phyloP scores from a whole-genome alignment of 2,888 invertebrate genomes.

The Phrixothrix hirtus region DNA sequence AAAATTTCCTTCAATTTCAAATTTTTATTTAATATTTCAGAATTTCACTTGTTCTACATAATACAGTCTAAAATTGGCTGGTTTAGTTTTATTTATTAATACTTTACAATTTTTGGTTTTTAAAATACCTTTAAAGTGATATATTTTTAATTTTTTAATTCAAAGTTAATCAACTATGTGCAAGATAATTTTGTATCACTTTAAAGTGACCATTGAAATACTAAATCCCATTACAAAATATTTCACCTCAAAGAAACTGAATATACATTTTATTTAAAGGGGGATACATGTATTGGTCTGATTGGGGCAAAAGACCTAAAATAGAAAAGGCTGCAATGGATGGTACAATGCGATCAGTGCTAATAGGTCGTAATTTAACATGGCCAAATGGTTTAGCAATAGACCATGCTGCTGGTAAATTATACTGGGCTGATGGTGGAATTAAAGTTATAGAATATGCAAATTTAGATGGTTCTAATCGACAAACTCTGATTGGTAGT shows the following conservation, averaged over 20 bases:
- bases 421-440: slow-evolving; percentile 89
- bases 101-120: too few species aligned
- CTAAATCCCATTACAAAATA: not conserved
- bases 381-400: slow-evolving; percentile 88
- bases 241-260: not conserved
- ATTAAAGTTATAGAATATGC: slow-evolving; percentile 79
- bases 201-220: too few species aligned
- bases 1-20: too few species aligned
- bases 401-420: slow-evolving; percentile 69
- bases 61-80: too few species aligned
- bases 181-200: too few species aligned
- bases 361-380: slow-evolving; percentile 71
- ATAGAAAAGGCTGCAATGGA: slow-evolving; percentile 90
- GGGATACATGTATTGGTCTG: slow-evolving; percentile 89
- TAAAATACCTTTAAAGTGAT: too few species aligned
- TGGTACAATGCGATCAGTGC: slow-evolving; percentile 68
- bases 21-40: too few species aligned
- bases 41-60: too few species aligned
- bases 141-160: too few species aligned
- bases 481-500: slow-evolving; percentile 67
- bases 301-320: slow-evolving; percentile 80
- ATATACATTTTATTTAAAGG: slow-evolving; percentile 51
- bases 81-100: too few species aligned
- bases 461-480: slow-evolving; percentile 74
- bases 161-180: too few species aligned